Conservation (phyloP, 2,113 vertebrate species). For the Microtus richardsoni region DNA sequence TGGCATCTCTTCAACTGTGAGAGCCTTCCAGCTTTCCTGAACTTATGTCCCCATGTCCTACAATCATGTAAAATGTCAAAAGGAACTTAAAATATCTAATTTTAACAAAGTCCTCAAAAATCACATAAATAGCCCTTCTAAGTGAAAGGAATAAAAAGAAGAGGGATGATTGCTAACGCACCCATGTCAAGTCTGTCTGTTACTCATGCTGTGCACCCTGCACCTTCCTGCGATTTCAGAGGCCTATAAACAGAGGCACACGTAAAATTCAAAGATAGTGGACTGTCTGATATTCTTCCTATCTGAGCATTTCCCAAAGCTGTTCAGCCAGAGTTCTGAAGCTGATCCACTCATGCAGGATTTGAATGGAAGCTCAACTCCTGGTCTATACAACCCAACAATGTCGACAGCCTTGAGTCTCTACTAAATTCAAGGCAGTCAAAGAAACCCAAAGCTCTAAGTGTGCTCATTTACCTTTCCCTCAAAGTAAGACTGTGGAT, state of each 20-base stretch:
- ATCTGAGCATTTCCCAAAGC: neutral
- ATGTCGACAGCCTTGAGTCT: neutral
- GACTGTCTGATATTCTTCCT: neutral
- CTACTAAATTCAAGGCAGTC: neutral
- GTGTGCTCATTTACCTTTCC: neutral
- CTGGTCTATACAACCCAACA: slow-evolving; percentile 54
- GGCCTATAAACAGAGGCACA: neutral
- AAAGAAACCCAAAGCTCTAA: neutral
- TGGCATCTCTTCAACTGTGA: slow-evolving; percentile 67
- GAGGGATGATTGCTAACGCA: neutral
- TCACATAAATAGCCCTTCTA: slow-evolving; percentile 58
- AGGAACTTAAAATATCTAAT: slow-evolving; percentile 75
- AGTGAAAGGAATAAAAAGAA: slow-evolving; percentile 54
- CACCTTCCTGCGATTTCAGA: neutral
- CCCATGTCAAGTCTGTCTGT: neutral
- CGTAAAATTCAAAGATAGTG: neutral
- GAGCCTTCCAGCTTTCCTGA: slow-evolving; percentile 75
- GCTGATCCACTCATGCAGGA: neutral
- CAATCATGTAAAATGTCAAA: slow-evolving; percentile 75
- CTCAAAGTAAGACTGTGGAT: neutral
- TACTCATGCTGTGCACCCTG: neutral
- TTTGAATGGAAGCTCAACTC: slow-evolving; percentile 4
- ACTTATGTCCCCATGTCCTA: slow-evolving; percentile 66
- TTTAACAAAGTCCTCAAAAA: slow-evolving; percentile 68
- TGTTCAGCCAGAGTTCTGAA: neutral